phyloP scores from a whole-genome alignment of 2,888 invertebrate genomes.

The Taenaris catops region DNA sequence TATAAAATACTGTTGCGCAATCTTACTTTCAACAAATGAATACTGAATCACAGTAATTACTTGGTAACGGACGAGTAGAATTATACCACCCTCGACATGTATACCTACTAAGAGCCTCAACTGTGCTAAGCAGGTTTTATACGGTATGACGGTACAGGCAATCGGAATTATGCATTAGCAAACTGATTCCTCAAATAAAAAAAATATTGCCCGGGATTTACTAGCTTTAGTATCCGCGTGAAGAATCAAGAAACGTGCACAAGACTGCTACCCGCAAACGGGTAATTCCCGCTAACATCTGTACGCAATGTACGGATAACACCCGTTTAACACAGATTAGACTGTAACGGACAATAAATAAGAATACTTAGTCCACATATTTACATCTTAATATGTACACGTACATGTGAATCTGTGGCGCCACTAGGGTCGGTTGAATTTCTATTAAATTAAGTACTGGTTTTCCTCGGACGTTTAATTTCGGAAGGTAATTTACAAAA shows the following conservation, averaged over 20 bases:
- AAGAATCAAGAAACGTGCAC: too few species aligned
- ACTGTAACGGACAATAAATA: constrained; percentile 47
- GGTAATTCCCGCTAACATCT: too few species aligned
- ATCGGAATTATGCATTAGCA: too few species aligned
- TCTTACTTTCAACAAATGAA: constrained; percentile 50
- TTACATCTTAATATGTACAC: constrained; percentile 73
- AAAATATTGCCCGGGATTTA: too few species aligned
- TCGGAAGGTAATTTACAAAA: too few species aligned
- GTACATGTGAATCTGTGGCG: constrained; percentile 11
- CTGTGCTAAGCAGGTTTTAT: constrained; percentile 1
- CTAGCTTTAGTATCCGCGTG: too few species aligned
- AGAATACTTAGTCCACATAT: constrained; percentile 62
- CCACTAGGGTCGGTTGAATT: constrained; percentile 3
- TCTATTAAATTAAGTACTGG: background rate
- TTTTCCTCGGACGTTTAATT: background rate
- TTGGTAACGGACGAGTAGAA: constrained; percentile 34
- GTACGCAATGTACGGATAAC: too few species aligned
- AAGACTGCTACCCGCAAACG: too few species aligned
- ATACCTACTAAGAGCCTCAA: background rate
- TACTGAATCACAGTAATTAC: constrained; percentile 62
- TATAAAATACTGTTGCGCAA: constrained; percentile 73
- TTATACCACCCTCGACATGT: constrained; percentile 12
- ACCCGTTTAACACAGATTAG: background rate
- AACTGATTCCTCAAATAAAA: too few species aligned
- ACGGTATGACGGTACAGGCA: too few species aligned